Percentiles rank a stretch among this genome's conserved stretches.
Evolutionary conservation across 1,140 invertebrate species (phyloP).

Genomic region (Reticulitermes speratus): DNA sequence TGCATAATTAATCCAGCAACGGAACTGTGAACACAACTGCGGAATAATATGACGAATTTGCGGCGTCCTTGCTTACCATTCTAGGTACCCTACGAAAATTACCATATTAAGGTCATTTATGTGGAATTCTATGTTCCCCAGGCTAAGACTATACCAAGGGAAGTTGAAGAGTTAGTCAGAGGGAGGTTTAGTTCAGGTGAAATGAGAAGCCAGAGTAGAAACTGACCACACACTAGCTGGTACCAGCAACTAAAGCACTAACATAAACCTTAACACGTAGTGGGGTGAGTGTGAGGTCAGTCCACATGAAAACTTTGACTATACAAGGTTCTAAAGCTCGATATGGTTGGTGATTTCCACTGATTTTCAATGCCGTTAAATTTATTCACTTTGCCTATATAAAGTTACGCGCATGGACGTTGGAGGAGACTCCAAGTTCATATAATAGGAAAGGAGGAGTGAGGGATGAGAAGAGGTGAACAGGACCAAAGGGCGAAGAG

Average conservation of each 20-base stretch:
- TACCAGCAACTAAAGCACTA: slow-evolving; percentile 11
- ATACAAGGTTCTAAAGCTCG: slow-evolving; percentile 4
- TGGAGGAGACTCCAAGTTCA: background rate
- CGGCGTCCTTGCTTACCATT: too few relatives aligned
- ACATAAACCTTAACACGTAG: background rate
- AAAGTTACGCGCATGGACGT: background rate
- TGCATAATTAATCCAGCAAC: too few relatives aligned
- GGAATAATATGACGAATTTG: too few relatives aligned
- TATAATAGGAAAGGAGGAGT: background rate
- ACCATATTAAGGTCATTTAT: background rate
- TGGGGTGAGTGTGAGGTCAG: background rate
- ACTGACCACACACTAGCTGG: slow-evolving; percentile 9
- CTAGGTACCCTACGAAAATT: background rate
- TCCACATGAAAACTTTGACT: background rate
- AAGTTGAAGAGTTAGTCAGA: background rate
- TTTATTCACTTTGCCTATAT: slow-evolving; percentile 14
- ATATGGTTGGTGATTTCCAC: slow-evolving; percentile 18
- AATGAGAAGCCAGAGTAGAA: background rate
- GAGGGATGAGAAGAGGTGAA: background rate
- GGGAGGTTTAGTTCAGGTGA: background rate
- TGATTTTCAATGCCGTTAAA: slow-evolving; percentile 12
- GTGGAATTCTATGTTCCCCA: background rate
- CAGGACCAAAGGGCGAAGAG: background rate
- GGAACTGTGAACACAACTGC: too few relatives aligned
- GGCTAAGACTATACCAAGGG: background rate